Conservation (phyloP, 2,113 vertebrate genomes). For the Melanotaenia duboulayi region DNA sequence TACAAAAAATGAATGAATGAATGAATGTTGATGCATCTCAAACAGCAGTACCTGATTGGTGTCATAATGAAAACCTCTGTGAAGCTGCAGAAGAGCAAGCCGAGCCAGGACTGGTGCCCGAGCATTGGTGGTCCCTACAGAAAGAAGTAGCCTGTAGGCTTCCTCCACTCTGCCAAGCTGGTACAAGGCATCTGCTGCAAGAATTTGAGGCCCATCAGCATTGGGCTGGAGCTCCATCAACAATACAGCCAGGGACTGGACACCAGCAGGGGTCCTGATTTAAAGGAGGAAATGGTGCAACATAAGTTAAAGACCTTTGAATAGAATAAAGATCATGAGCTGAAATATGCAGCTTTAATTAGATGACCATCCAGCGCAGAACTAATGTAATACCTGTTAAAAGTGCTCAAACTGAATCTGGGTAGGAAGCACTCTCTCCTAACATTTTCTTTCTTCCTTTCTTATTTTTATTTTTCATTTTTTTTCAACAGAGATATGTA, state of each 20-base stretch:
- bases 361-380: too few relatives aligned
- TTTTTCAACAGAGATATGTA: not conserved
- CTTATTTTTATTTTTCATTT: not conserved
- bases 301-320: not conserved
- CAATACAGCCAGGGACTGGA: constrained; percentile 88
- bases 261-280: constrained; percentile 84
- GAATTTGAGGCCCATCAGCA: constrained; percentile 81
- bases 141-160: constrained; percentile 85
- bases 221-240: constrained; percentile 87
- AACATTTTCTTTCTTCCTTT: too few relatives aligned
- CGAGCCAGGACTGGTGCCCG: constrained; percentile 86
- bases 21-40: too few relatives aligned
- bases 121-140: constrained; percentile 79
- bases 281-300: not conserved
- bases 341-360: not conserved
- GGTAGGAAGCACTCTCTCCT: too few relatives aligned
- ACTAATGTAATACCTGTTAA: too few relatives aligned
- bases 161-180: constrained; percentile 87
- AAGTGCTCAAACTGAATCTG: too few relatives aligned
- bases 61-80: constrained; percentile 88
- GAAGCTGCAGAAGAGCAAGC: constrained; percentile 89
- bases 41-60: constrained; percentile 87
- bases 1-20: too few relatives aligned
- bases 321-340: not conserved
- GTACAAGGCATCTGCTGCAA: constrained; percentile 92